Evolutionary conservation across 1,140 invertebrate genomes (phyloP), one percentile per base, ranked within the genome.

Genomic region (Atta colombica): DNA sequence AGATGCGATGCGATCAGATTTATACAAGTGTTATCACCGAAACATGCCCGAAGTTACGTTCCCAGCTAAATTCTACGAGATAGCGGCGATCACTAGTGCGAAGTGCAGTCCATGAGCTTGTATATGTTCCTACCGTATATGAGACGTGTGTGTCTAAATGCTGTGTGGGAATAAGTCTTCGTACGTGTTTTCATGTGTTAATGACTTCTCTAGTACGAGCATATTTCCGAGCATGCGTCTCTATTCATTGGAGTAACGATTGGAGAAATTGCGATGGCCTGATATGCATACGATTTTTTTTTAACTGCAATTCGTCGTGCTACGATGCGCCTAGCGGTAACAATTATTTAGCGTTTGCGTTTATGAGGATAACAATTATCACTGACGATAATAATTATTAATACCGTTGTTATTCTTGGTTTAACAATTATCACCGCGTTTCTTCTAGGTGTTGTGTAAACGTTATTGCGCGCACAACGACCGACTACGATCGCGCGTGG

Each of bases 311-410:
- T 61, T 75, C 66, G 66, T 58, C 49, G 21, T 72, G 51, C 78
- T 81, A 81, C 21, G 66, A 81, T 81, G 78, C 78, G 51, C 25
- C 69, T 84, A 84, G 69, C 80, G 80, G 58, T 61, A 84, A 84
- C n/a, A 61, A 75, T 84, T 75, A 84, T 63, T 74, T 60, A 74
- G 49, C 51, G 65, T 71, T 35, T 53, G 55, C 69, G 28, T 12
- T 75, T 58, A 71, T 39, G 58, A 31, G 28, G n/a, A 61, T 69
- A 86, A 60, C 49, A 68, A 49, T 81, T 86, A 81, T 86, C 35
- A 35, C 2, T n/a, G 45, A 53, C 16, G 51, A 68, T 69, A 60
- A 68, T 49, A 86, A 78, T 86, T 39, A 68, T 80, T 68, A 49
- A 81, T 68, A 69, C 25, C 65, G 31, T 8, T 39, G 21, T 68